Conservation (phyloP, 2,797 vertebrate genomes). For the Semaprochilodus insignis region DNA sequence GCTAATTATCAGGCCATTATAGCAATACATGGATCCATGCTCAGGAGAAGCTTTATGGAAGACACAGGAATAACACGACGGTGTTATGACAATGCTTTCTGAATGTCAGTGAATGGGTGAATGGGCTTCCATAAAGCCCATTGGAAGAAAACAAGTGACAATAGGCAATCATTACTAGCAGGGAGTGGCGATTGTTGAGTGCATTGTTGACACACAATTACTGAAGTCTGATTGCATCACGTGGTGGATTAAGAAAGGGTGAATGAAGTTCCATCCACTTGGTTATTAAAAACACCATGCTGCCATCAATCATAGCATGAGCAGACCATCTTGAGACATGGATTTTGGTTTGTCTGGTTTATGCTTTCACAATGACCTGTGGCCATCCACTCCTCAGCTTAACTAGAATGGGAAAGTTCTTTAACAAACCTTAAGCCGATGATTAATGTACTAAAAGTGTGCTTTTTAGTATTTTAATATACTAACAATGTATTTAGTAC, state of each 20-base stretch:
- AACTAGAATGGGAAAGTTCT: too few species aligned
- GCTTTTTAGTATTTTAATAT: too few species aligned
- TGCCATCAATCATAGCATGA: neutral
- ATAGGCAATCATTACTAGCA: neutral
- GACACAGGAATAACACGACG: constrained; percentile 28
- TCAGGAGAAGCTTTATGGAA: constrained; percentile 20
- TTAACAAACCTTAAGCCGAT: too few species aligned
- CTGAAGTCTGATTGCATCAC: neutral
- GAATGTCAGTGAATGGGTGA: neutral
- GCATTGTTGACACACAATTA: neutral
- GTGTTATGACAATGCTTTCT: constrained; percentile 14
- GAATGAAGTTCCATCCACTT: neutral
- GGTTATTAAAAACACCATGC: neutral
- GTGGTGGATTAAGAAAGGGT: neutral
- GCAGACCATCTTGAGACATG: neutral
- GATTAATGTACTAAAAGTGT: too few species aligned
- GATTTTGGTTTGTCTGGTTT: neutral
- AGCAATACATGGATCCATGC: constrained; percentile 39
- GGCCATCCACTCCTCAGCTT: too few species aligned
- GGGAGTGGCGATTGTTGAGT: constrained; percentile 13
- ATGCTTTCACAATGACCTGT: neutral
- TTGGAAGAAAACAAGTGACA: constrained; percentile 16
- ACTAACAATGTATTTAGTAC: too few species aligned
- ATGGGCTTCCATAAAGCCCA: neutral
- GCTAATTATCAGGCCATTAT: constrained; percentile 58